Base-by-base conservation (phyloP, 1,140 invertebrate genomes). In the Drosophila parabipectinata region DNA sequence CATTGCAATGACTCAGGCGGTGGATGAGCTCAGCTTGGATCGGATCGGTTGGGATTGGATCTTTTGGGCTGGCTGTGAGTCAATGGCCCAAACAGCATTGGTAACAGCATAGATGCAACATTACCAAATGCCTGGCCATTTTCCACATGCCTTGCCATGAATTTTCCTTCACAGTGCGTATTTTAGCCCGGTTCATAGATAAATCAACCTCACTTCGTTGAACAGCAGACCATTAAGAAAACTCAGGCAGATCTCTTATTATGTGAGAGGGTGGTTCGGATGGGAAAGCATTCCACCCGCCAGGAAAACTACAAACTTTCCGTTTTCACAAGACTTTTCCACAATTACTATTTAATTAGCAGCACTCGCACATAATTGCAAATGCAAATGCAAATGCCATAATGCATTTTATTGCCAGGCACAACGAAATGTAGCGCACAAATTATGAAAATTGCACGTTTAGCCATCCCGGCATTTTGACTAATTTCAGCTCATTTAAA, bases 371-470 rank as follows among this genome's bases (percentile, higher is more conserved):
- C 77, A 75, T 79, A 66, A 77, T 82, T 59, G 56, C 50, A 48
- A 37, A 28, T 28, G 26, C 26, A 28, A 28, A 28, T 28, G 26
- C 26, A 32, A 81, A 81, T 81, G 71, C 74, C 74, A 82, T 62
- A 78, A 72, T 82, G 78, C 74, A 81, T 61, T 79, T 72, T 52
- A 82, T 83, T 79, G 79, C 54, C 68, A 79, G 83, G 75, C 52
- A 61, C 64, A 55, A 15, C 67, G 52, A 68, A 69, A 69, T 69
- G 66, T 69, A 39, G 66, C 66, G 34, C 63, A 69, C 32, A 69
- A 69, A 64, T 82, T 61, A 78, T 83, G 79, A 69, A 75, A 82
- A 82, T 82, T 79, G 55, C 48, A 48, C 60, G 61, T 71, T 57
- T 84, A 83, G 51, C 44, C 44, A 69, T 68, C 45, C 77, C 50